Evolutionary conservation across 2,888 invertebrate genomes (phyloP).

Genomic region (Heterodera filipjevi): DNA sequence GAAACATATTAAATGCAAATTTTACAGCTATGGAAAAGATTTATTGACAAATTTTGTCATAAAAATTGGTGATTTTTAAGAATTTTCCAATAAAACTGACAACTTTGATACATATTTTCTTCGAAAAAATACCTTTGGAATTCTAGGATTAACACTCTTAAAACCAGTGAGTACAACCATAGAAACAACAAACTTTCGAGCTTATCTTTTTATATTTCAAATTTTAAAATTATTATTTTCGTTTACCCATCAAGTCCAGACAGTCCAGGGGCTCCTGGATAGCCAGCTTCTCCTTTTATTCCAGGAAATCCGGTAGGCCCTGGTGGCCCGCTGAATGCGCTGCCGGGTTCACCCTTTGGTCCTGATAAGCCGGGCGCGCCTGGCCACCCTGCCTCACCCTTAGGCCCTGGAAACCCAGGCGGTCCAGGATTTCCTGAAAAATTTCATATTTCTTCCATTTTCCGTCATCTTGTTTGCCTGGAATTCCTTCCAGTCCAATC

Average conservation of each 20-base stretch:
- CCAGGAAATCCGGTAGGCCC: constrained; percentile 61
- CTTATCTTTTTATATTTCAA: constrained; percentile 2
- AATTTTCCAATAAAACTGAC: too few relatives aligned
- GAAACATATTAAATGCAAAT: too few relatives aligned
- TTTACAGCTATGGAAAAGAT: too few relatives aligned
- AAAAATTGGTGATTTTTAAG: too few relatives aligned
- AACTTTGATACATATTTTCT: too few relatives aligned
- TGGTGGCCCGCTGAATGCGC: constrained; percentile 59
- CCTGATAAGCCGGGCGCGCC: constrained; percentile 56
- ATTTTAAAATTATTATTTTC: neutral
- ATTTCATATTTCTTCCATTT: neutral
- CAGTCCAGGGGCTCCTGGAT: constrained; percentile 47
- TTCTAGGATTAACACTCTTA: too few relatives aligned
- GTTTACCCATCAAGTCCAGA: constrained; percentile 51
- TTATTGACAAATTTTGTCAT: too few relatives aligned
- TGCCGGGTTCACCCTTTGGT: constrained; percentile 64
- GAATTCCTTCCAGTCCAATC: constrained; percentile 49
- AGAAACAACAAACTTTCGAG: too few relatives aligned
- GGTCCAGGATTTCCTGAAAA: constrained; percentile 53
- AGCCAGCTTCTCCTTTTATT: constrained; percentile 62
- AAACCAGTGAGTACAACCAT: too few relatives aligned
- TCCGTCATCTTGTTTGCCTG: constrained; percentile 24
- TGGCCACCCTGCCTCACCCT: constrained; percentile 55
- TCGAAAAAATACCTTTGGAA: too few relatives aligned
- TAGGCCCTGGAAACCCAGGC: constrained; percentile 47